phyloP scores from a whole-genome alignment of 2,113 vertebrate species.

The Salminus brasiliensis region DNA sequence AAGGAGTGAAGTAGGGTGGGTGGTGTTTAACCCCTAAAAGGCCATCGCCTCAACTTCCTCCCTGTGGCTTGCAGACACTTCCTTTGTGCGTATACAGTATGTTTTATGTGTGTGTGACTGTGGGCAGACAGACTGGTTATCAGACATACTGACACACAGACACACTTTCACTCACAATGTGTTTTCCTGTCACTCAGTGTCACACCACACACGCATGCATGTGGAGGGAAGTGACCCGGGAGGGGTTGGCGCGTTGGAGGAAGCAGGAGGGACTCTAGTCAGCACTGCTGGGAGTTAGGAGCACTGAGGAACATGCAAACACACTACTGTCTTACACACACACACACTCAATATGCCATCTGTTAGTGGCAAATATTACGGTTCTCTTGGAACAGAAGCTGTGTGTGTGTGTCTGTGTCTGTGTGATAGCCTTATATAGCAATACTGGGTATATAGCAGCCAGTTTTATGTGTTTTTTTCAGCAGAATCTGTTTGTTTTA shows the following conservation, averaged over 20 bases:
- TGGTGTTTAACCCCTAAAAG: slow-evolving; percentile 35
- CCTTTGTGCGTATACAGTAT: slow-evolving; percentile 6
- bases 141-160: slow-evolving; percentile 47
- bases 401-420: too few species aligned
- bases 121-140: slow-evolving; percentile 30
- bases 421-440: neutral
- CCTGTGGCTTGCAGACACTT: slow-evolving; percentile 24
- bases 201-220: slow-evolving; percentile 22
- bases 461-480: neutral
- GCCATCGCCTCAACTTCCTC: slow-evolving; percentile 39
- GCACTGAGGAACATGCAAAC: slow-evolving; percentile 41
- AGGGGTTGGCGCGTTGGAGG: slow-evolving; percentile 26
- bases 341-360: slow-evolving; percentile 19
- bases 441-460: neutral
- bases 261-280: slow-evolving; percentile 37
- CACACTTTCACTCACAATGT: slow-evolving; percentile 40
- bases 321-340: slow-evolving; percentile 24
- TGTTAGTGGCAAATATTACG: slow-evolving; percentile 36
- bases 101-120: neutral
- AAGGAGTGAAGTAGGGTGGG: slow-evolving; percentile 9
- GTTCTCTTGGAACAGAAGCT: slow-evolving; percentile 1
- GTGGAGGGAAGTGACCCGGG: slow-evolving; percentile 27
- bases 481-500: neutral
- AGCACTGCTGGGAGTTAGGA: slow-evolving; percentile 46
- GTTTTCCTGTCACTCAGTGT: slow-evolving; percentile 43